These are phyloP conservation scores for Euzetes globulus DNA, from an alignment of 2,888 invertebrate species.

Conservation along the genomic window DNA sequence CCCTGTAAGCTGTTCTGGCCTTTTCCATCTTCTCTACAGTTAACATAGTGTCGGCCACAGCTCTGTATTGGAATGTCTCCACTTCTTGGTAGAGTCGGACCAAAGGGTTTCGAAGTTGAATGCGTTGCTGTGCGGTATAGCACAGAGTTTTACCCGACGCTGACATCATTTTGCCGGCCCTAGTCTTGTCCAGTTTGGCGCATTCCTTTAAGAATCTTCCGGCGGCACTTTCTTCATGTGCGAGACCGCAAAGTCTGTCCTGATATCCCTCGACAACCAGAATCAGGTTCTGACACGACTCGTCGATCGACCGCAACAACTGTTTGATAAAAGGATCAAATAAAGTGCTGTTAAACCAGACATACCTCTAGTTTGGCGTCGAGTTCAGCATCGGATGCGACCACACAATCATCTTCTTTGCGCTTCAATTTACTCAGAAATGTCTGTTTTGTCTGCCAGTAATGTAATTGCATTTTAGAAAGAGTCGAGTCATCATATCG, in stretches of 20 bases:
- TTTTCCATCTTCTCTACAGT: slow-evolving; percentile 93
- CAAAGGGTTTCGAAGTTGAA: slow-evolving; percentile 61
- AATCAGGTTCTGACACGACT: slow-evolving; percentile 76
- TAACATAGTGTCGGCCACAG: slow-evolving; percentile 81
- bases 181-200: slow-evolving; percentile 75
- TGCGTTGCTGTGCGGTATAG: slow-evolving; percentile 77
- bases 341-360: slow-evolving; percentile 19
- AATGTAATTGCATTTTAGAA: slow-evolving; percentile 55
- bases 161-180: slow-evolving; percentile 75
- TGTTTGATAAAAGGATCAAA: slow-evolving; percentile 32
- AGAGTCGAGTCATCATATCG: slow-evolving; percentile 49
- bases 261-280: slow-evolving; percentile 86
- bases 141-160: slow-evolving; percentile 76
- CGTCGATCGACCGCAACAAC: slow-evolving; percentile 81
- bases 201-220: slow-evolving; percentile 89
- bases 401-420: slow-evolving; percentile 94
- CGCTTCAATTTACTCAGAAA: slow-evolving; percentile 84
- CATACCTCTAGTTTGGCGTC: slow-evolving; percentile 81
- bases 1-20: slow-evolving; percentile 88
- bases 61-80: slow-evolving; percentile 91
- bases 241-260: slow-evolving; percentile 79
- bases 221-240: slow-evolving; percentile 90
- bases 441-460: slow-evolving; percentile 96
- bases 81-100: slow-evolving; percentile 81
- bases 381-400: slow-evolving; percentile 89